phyloP scores from a whole-genome alignment of 1,140 invertebrate species.

The Neocloeon triangulifer region DNA sequence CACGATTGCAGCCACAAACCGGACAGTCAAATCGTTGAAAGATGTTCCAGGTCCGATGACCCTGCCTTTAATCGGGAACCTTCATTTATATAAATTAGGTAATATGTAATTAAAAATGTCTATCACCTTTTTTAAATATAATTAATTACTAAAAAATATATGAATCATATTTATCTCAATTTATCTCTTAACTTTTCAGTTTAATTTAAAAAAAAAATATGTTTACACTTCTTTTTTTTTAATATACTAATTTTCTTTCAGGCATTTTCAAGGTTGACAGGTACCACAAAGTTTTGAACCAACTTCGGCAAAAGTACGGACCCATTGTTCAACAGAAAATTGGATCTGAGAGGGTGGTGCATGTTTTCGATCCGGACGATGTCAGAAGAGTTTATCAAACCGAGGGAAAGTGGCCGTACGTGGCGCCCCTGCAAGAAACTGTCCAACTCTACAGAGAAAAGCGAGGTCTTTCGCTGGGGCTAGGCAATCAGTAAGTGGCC shows the following conservation, averaged over 20 bases:
- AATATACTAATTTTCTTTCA: slow-evolving; percentile 7
- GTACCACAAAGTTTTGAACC: slow-evolving; percentile 14
- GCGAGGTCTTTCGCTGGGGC: slow-evolving; percentile 22
- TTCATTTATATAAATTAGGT: slow-evolving; percentile 13
- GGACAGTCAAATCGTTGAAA: neutral
- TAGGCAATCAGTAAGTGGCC: slow-evolving; percentile 26
- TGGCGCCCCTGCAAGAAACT: slow-evolving; percentile 24
- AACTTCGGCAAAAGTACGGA: slow-evolving; percentile 14
- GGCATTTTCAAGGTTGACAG: slow-evolving; percentile 13
- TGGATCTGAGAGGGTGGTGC: slow-evolving; percentile 13
- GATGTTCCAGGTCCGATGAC: slow-evolving; percentile 12
- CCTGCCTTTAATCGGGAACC: slow-evolving; percentile 12
- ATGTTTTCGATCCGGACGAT: slow-evolving; percentile 18
- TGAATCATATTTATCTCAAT: neutral
- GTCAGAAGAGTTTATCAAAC: slow-evolving; percentile 14
- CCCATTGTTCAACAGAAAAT: slow-evolving; percentile 15
- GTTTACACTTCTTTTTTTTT: neutral
- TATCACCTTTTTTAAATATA: no score
- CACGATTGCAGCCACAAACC: no score
- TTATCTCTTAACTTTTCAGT: neutral
- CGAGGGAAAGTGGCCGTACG: slow-evolving; percentile 23
- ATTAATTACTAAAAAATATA: no score
- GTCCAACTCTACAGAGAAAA: slow-evolving; percentile 22
- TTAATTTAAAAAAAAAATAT: neutral
- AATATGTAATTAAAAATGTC: no score